Base-by-base conservation (phyloP, 2,113 vertebrate species). In the Grammomys surdaster region DNA sequence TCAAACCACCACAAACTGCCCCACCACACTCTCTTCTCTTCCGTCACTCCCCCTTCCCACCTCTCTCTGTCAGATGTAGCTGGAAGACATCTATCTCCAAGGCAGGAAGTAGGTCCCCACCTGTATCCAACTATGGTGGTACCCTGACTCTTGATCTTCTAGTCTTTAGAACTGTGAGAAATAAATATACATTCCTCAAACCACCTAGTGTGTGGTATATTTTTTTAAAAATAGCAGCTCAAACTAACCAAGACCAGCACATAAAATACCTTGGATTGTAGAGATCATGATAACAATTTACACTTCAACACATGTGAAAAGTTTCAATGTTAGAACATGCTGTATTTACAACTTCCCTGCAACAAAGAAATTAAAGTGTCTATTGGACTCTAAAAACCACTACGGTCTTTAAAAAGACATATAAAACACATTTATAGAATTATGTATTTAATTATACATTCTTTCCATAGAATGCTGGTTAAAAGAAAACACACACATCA, bases 341-440 rank as follows among this genome's bases (percentile, higher is more conserved):
- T 94, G 1, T 80, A 58, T 89, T 89, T 93, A 77, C 14, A 89
- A 75, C 43, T 69, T 89, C n/a, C 10, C 67, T 90, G 13, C 90
- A 67, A 84, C 33, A 95, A 96, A 85, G 60, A 96, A 88, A 96
- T 69, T 28, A 0, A 24, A 84, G 46, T 84, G 9, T 67, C 73
- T 81, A 85, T 9, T 70, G 69, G 26, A 63, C 20, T 36, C 43
- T 76, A 81, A 86, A 87, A 95, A 36, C 36, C 69, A 28, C 17
- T 12, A 95, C 10, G 36, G 11, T 70, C 78, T 82, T 95, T 93
- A 43, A 58, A 95, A 91, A 91, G 3, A 36, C 51, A 48, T 60
- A 65, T 75, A 24, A 86, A 88, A 76, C 69, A 88, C 33, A 72
- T 81, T 60, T 48, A 86, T 7, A 67, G 13, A 48, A 88, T 63